Evolutionary conservation across 2,797 vertebrate genomes (phyloP).

Genomic region (Eulemur mongoz): DNA sequence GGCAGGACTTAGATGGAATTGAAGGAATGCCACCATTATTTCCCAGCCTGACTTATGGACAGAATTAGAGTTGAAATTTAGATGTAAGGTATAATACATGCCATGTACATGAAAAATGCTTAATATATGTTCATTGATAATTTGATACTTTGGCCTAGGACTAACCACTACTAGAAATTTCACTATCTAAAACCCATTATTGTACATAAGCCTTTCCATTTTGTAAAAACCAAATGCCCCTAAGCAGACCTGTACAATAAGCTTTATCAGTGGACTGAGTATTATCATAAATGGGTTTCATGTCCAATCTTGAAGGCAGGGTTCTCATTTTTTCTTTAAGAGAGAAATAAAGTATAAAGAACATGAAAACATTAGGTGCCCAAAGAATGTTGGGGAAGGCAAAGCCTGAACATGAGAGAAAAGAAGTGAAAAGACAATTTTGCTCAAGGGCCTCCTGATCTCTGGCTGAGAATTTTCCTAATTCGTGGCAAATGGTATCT

Average conservation of each 20-base stretch:
- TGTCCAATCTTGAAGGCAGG: not conserved
- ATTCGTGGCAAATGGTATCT: not conserved
- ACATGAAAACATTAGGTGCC: not conserved
- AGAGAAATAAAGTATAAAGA: not conserved
- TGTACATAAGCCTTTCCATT: not conserved
- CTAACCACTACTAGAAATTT: not conserved
- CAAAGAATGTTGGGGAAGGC: not conserved
- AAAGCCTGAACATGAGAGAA: not conserved
- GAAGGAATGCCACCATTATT: not conserved
- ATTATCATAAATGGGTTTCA: not conserved
- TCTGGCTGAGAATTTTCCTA: not conserved
- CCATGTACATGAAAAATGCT: not conserved
- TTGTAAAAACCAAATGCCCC: not conserved
- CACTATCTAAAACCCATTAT: not conserved
- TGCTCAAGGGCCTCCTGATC: not conserved
- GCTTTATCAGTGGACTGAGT: not conserved
- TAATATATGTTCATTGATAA: not conserved
- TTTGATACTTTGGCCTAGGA: not conserved
- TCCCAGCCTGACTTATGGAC: not conserved
- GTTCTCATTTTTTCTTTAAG: constrained; percentile 40
- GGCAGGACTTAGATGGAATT: not conserved
- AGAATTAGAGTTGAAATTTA: not conserved
- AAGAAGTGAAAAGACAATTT: not conserved
- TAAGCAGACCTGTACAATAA: not conserved
- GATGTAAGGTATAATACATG: not conserved